These are phyloP conservation scores for Muschampia plurimacula DNA, from an alignment of 2,888 invertebrate genomes.

Conservation along the genomic window DNA sequence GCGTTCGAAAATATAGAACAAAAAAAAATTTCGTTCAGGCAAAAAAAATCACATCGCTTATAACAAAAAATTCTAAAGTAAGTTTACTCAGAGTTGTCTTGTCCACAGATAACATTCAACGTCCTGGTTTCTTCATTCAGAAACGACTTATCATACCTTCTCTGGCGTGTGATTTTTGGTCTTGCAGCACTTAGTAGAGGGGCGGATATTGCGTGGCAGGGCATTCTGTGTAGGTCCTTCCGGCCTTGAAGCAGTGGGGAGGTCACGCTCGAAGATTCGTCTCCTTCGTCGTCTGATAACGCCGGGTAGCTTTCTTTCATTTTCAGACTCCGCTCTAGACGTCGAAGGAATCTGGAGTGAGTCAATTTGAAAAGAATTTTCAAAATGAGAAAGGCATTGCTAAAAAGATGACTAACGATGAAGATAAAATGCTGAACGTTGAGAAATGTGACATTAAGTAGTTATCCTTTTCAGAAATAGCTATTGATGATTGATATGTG, in stretches of 20 bases:
- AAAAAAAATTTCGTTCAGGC: too few species aligned
- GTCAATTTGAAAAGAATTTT: constrained; percentile 22
- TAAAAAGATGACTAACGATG: background rate
- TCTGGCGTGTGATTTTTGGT: constrained; percentile 78
- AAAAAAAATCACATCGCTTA: constrained; percentile 1
- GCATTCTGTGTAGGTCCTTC: constrained; percentile 67
- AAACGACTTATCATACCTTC: constrained; percentile 76
- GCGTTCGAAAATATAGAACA: background rate
- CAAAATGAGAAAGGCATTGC: background rate
- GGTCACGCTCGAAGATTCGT: constrained; percentile 87
- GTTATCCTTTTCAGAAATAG: too few species aligned
- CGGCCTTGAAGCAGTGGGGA: constrained; percentile 86
- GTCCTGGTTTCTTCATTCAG: constrained; percentile 77
- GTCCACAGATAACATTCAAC: constrained; percentile 70
- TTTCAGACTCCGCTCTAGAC: constrained; percentile 90
- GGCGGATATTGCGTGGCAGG: constrained; percentile 74
- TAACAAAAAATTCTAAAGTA: background rate
- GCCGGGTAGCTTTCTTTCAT: constrained; percentile 87
- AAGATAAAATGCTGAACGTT: background rate
- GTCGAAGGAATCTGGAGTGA: constrained; percentile 87
- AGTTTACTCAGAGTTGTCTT: constrained; percentile 77
- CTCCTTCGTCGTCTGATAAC: constrained; percentile 86
- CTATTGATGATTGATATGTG: too few species aligned
- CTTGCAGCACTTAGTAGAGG: constrained; percentile 77
- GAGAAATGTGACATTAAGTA: too few species aligned